phyloP scores from a whole-genome alignment of 2,888 invertebrate species.

The Quadroppia sp. region DNA sequence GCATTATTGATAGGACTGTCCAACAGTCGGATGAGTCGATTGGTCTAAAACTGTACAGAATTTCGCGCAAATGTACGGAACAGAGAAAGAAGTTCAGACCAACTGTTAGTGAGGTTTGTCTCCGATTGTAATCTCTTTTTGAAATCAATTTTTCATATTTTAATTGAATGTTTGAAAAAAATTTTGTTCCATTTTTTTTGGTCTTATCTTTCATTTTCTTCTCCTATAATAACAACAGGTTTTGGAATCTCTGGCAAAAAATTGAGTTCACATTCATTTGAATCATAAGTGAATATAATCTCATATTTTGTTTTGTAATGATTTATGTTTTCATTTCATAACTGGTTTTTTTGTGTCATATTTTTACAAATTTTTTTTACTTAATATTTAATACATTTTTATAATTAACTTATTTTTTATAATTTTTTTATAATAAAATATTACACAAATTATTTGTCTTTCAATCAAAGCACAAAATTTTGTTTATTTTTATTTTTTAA shows the following conservation, averaged over 20 bases:
- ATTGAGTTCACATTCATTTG: constrained; percentile 26
- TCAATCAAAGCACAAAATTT: not conserved
- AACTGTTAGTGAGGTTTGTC: constrained; percentile 55
- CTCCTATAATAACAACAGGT: constrained; percentile 18
- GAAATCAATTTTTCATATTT: not conserved
- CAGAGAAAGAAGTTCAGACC: constrained; percentile 60
- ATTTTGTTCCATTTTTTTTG: constrained; percentile 20
- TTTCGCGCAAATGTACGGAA: constrained; percentile 60
- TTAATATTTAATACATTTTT: not conserved
- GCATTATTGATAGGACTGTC: constrained; percentile 59
- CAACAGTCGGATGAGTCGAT: constrained; percentile 58
- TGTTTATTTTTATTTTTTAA: not conserved
- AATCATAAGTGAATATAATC: constrained; percentile 5
- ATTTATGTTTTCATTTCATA: constrained; percentile 6
- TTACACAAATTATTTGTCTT: not conserved
- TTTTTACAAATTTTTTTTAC: constrained; percentile 4
- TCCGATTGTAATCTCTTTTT: constrained; percentile 1
- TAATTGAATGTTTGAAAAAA: constrained; percentile 6
- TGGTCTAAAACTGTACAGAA: constrained; percentile 58
- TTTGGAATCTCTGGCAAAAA: constrained; percentile 3
- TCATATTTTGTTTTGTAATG: not conserved
- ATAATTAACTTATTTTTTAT: not conserved
- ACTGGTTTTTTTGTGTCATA: constrained; percentile 22
- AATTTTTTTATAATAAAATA: not conserved
- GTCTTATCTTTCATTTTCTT: not conserved